A percentile compares a stretch with the other conserved stretches of the same genome.
Evolutionary conservation across 2,113 vertebrate species (phyloP).

Genomic region (Phrynosoma platyrhinos): DNA sequence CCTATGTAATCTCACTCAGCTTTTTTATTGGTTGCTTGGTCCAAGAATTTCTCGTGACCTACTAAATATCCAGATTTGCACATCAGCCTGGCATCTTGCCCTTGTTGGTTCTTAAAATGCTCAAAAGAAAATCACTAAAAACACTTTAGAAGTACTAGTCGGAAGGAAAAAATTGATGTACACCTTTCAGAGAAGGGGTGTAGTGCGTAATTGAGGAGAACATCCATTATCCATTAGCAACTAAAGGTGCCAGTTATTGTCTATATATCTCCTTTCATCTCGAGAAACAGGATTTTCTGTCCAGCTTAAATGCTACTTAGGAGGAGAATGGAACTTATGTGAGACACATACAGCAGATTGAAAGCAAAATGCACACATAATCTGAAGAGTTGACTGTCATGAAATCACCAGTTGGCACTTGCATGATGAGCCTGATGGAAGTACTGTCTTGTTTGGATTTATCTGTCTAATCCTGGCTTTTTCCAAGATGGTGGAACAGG

Average conservation of each 20-base stretch:
- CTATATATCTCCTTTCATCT: background rate
- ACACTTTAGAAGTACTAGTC: background rate
- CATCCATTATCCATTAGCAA: background rate
- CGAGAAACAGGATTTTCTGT: constrained; percentile 18
- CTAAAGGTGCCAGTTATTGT: background rate
- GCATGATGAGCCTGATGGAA: constrained; percentile 14
- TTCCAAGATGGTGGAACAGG: constrained; percentile 22
- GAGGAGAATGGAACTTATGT: constrained; percentile 5
- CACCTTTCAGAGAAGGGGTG: background rate
- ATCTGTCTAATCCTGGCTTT: constrained; percentile 34
- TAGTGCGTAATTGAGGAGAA: background rate
- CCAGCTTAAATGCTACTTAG: constrained; percentile 24
- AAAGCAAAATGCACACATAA: constrained; percentile 13
- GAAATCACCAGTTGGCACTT: constrained; percentile 39
- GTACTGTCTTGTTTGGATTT: constrained; percentile 50
- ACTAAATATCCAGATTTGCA: background rate
- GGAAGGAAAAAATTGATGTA: background rate
- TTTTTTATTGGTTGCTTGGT: background rate
- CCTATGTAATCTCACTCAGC: background rate
- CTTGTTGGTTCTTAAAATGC: background rate
- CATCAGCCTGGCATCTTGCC: background rate
- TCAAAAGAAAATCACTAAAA: background rate
- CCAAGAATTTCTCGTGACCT: background rate
- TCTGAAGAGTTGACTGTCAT: background rate
- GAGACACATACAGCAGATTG: constrained; percentile 20